phyloP scores from a whole-genome alignment of 1,140 invertebrate species.

The Chironomus striatipennis region DNA sequence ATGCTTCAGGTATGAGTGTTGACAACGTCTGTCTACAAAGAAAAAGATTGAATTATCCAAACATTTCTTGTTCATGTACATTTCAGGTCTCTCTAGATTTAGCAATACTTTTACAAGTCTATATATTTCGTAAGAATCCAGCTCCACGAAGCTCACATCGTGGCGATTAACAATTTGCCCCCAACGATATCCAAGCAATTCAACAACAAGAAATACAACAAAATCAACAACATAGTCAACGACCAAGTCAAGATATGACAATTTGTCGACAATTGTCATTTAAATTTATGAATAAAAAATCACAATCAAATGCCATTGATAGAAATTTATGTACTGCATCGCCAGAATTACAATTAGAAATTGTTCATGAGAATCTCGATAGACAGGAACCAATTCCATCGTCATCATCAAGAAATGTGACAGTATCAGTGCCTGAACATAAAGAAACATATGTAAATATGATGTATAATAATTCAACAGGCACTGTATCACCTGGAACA shows the following conservation, averaged over 20 bases:
- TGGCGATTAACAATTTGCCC: conserved; percentile 55
- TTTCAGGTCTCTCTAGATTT: conserved; percentile 41
- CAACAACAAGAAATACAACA: not conserved
- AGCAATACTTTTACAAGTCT: conserved; percentile 49
- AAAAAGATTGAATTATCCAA: conserved; percentile 43
- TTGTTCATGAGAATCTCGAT: not conserved
- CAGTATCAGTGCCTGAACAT: not conserved
- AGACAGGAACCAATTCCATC: not conserved
- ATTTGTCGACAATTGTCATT: conserved; percentile 12
- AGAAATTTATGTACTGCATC: not conserved
- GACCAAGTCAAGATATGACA: not conserved
- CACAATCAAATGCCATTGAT: conserved; percentile 15
- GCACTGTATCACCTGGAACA: not conserved
- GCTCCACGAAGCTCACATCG: conserved; percentile 48
- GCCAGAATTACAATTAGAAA: not conserved
- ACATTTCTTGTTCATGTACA: conserved; percentile 28
- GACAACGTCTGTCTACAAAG: conserved; percentile 56
- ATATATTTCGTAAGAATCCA: conserved; percentile 53
- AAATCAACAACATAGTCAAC: not conserved
- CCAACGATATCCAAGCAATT: conserved; percentile 31
- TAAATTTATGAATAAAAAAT: conserved; percentile 12
- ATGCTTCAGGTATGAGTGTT: conserved; percentile 76
- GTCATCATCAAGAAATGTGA: not conserved
- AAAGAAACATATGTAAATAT: conserved; percentile 16
- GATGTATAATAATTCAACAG: conserved; percentile 3